Evolutionary conservation across 2,113 vertebrate species (phyloP).

Genomic region (Bostrychus sinensis): DNA sequence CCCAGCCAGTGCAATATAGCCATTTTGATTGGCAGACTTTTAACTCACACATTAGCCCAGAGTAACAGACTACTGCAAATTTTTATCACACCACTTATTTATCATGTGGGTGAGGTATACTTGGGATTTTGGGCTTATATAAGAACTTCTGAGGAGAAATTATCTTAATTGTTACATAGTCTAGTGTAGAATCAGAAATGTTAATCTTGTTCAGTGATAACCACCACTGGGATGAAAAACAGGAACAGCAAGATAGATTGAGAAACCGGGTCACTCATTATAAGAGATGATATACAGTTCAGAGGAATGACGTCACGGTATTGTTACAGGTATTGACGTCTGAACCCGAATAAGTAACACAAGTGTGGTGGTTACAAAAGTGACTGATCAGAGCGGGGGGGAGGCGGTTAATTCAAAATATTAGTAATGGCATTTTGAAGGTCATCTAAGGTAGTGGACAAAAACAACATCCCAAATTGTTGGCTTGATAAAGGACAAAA

Average conservation of each 20-base stretch:
- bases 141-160: background rate
- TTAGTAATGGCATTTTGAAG: background rate
- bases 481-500: background rate
- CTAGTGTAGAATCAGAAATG: background rate
- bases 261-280: conserved; percentile 11
- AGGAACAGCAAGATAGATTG: background rate
- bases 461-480: background rate
- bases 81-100: background rate
- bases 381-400: background rate
- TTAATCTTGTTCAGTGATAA: conserved; percentile 8
- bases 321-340: background rate
- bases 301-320: conserved; percentile 25
- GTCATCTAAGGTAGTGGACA: background rate
- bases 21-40: background rate
- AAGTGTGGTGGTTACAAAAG: background rate
- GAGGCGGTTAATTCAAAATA: too few relatives aligned
- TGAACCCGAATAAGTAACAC: conserved; percentile 3
- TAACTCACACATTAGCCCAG: background rate
- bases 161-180: background rate
- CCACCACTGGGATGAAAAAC: background rate
- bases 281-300: background rate
- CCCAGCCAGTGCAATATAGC: background rate
- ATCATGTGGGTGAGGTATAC: background rate
- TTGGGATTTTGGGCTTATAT: background rate
- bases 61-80: background rate